These are phyloP conservation scores for Zygogramma bicolorata DNA, from an alignment of 2,888 invertebrate species.

Conservation along the genomic window DNA sequence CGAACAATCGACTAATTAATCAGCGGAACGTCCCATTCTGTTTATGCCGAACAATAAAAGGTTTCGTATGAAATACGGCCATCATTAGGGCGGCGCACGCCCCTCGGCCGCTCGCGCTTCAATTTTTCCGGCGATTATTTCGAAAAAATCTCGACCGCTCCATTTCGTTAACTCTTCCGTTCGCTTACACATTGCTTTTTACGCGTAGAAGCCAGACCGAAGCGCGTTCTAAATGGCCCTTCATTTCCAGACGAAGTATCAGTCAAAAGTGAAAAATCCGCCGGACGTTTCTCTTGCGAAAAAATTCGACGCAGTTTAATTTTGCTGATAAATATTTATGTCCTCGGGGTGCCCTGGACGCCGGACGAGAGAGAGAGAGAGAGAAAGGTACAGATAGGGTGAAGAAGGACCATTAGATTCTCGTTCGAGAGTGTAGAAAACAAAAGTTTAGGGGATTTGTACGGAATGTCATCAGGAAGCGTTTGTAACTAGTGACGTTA, in stretches of 20 bases:
- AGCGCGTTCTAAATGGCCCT: conserved; percentile 14
- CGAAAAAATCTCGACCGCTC: background rate
- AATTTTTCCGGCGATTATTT: conserved; percentile 3
- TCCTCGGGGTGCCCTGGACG: background rate
- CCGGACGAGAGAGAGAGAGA: background rate
- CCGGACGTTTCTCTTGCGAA: conserved; percentile 6
- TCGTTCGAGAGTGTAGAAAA: background rate
- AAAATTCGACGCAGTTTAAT: conserved; percentile 13
- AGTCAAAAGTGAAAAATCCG: conserved; percentile 18
- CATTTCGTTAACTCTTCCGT: conserved; percentile 8
- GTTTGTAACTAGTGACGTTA: too few species aligned
- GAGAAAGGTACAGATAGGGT: too few species aligned
- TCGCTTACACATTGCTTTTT: conserved; percentile 12
- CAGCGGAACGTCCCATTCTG: background rate
- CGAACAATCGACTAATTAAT: background rate
- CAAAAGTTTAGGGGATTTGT: background rate
- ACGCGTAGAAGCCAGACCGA: background rate
- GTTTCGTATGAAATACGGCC: conserved; percentile 4
- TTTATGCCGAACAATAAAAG: conserved; percentile 3
- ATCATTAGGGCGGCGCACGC: background rate
- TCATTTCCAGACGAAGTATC: conserved; percentile 21
- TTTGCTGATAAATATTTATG: conserved; percentile 20
- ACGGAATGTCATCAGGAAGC: too few species aligned
- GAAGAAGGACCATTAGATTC: background rate
- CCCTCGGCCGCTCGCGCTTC: background rate